Conservation (phyloP, 2,888 invertebrate species). For the Escarpia spicata region DNA sequence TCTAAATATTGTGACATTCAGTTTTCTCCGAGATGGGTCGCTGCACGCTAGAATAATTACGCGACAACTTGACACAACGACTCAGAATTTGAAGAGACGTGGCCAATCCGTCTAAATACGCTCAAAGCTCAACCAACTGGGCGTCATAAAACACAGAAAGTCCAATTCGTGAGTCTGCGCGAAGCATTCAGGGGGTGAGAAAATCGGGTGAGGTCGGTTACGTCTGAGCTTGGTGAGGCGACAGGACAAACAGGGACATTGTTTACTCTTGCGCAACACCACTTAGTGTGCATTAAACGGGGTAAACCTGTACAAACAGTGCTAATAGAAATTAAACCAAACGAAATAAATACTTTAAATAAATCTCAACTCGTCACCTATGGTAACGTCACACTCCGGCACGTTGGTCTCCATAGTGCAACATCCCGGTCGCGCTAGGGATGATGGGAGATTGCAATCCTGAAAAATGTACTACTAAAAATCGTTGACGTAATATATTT, state of each 20-base stretch:
- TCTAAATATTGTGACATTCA: background rate
- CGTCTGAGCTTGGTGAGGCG: background rate
- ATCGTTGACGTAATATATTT: background rate
- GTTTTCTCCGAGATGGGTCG: background rate
- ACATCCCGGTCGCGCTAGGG: background rate
- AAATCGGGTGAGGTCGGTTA: background rate
- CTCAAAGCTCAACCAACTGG: background rate
- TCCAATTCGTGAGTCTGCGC: background rate
- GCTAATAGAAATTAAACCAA: background rate
- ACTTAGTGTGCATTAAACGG: conserved; percentile 12
- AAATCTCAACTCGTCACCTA: background rate
- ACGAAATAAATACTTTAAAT: background rate
- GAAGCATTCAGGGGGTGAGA: background rate
- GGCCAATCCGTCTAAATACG: background rate
- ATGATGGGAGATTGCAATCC: background rate
- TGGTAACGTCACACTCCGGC: background rate
- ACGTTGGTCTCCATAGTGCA: background rate
- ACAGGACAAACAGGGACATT: background rate
- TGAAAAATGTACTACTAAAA: background rate
- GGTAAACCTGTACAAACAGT: background rate
- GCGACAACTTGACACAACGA: background rate
- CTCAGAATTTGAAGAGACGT: background rate
- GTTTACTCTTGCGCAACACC: background rate
- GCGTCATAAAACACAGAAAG: background rate
- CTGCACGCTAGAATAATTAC: background rate